Evolutionary conservation across 2,888 invertebrate genomes (phyloP).

Genomic region (Neocrepidodera transversa): DNA sequence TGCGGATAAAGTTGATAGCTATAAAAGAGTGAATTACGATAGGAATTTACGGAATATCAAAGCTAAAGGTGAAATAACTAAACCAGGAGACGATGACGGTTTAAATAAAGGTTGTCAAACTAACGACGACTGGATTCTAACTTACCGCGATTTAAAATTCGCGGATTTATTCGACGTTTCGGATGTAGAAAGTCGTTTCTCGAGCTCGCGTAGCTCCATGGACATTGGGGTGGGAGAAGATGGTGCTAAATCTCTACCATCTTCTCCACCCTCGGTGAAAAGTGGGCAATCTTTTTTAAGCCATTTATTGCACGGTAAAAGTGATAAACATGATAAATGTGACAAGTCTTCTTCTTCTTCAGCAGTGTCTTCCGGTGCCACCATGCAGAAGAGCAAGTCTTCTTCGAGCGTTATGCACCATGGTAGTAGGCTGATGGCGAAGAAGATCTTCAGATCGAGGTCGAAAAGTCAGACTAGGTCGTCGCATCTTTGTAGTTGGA

Average conservation of each 20-base stretch:
- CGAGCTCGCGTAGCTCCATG: constrained; percentile 65
- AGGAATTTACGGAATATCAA: constrained; percentile 83
- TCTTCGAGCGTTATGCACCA: constrained; percentile 85
- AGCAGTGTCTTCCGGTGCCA: constrained; percentile 63
- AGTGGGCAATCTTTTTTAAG: constrained; percentile 69
- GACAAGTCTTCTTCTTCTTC: constrained; percentile 43
- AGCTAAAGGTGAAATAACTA: constrained; percentile 76
- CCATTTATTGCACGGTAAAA: constrained; percentile 66
- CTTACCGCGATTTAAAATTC: constrained; percentile 63
- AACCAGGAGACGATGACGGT: constrained; percentile 80
- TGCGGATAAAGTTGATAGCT: constrained; percentile 79
- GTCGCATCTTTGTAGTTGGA: constrained; percentile 73
- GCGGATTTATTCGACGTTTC: constrained; percentile 57
- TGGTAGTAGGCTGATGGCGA: constrained; percentile 75
- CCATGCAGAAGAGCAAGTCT: constrained; percentile 91
- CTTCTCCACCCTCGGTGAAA: constrained; percentile 62
- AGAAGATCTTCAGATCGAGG: constrained; percentile 84
- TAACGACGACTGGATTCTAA: constrained; percentile 76
- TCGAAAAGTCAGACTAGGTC: constrained; percentile 81
- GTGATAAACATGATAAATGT: constrained; percentile 47
- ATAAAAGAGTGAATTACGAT: constrained; percentile 89
- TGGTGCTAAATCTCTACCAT: constrained; percentile 54
- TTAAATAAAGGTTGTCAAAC: constrained; percentile 80
- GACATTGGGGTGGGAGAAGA: constrained; percentile 62
- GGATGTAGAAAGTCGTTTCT: constrained; percentile 59